phyloP scores from a whole-genome alignment of 2,888 invertebrate species.

The Tachina grossa region DNA sequence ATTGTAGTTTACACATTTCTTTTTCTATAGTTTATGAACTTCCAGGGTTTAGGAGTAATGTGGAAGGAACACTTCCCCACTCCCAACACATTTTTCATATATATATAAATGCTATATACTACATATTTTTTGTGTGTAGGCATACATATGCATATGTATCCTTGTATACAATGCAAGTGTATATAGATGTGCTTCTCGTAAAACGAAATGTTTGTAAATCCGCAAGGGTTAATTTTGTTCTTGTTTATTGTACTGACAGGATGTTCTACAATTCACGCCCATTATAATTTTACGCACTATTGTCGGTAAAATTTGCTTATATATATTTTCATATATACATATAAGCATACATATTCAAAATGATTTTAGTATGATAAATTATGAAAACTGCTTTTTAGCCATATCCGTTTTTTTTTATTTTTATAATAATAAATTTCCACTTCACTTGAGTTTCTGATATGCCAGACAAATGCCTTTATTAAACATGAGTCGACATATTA shows the following conservation, averaged over 20 bases:
- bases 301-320: slow-evolving; percentile 56
- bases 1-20: too few relatives aligned
- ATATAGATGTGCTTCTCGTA: slow-evolving; percentile 11
- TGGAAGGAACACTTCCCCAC: too few relatives aligned
- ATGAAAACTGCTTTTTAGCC: background rate
- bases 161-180: background rate
- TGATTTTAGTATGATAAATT: background rate
- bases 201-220: slow-evolving; percentile 38
- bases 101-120: too few relatives aligned
- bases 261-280: slow-evolving; percentile 66
- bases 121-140: background rate
- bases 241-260: slow-evolving; percentile 51
- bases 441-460: background rate
- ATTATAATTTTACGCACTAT: slow-evolving; percentile 65
- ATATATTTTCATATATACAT: background rate
- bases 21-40: too few relatives aligned
- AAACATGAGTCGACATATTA: too few relatives aligned
- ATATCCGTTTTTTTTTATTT: background rate
- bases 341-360: background rate
- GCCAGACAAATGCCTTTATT: too few relatives aligned
- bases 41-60: too few relatives aligned
- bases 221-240: slow-evolving; percentile 58
- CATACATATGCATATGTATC: background rate
- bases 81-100: too few relatives aligned
- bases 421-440: background rate